Base-by-base conservation (phyloP, 2,888 invertebrate genomes). In the Rhopalosiphum nymphaeae region DNA sequence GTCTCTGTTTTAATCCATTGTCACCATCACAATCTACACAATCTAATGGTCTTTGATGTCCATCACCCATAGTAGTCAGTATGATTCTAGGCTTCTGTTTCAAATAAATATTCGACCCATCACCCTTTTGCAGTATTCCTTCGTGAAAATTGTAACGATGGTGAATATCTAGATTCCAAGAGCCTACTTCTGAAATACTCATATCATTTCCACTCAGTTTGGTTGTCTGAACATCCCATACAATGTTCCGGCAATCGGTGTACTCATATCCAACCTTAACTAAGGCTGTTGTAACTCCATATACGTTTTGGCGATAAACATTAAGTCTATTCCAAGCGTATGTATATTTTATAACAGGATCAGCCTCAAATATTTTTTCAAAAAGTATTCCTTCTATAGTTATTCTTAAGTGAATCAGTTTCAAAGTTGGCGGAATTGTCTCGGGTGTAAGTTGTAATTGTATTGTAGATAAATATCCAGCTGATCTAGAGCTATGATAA, bases 61-160 rank as follows among this genome's bases (percentile, higher is more conserved):
- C 98, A 95, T 98, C 98, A 25, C 99, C 99, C 97, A 99, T 98
- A 0, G 98, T 97, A 4, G 99, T 98, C 89, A 98, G 96, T 95
- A 99, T 98, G 29, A 99, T 98, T 87, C 98, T 97, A 0, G 99
- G 99, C 95, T 98, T 98, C 96, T 99, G 98, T 95, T 98, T 98
- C 95, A 99, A 96, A 96, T 99, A 99, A 94, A 99, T 98, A 95
- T 99, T 99, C 0, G 99, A 98, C 26, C 99, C 99, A 95, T 99
- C 99, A 56, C 99, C 99, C 96, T 99, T 99, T 96, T 99, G 99
- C 0, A 99, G 96, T 95, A 99, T 99, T 57, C 99, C 99, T 96
- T 99, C 99, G 95, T 99, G 99, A 97, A 98, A 99, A 96, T 99
- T 99, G 96, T 99, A 99, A 95, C 99, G 97, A 96, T 99, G 99